These are phyloP conservation scores for Volucella bombylans DNA, from an alignment of 2,888 invertebrate genomes.

Conservation along the genomic window DNA sequence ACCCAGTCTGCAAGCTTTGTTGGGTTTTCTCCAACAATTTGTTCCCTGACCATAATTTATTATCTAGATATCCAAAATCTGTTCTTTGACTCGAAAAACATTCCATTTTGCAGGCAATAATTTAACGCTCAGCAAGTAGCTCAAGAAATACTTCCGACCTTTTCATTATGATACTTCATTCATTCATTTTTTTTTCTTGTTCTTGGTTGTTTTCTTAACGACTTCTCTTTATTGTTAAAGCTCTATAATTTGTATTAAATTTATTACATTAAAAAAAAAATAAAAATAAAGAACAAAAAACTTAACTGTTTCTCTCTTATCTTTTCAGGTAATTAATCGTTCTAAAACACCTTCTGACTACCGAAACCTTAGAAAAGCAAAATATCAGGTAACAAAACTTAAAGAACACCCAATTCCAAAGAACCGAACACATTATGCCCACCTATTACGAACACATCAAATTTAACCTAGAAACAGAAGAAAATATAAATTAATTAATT, in stretches of 20 bases:
- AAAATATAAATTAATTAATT: constrained; percentile 59
- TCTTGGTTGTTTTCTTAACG: constrained; percentile 24
- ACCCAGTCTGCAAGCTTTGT: no score
- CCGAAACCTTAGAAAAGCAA: constrained; percentile 16
- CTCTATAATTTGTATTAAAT: constrained; percentile 55
- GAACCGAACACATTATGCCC: constrained; percentile 8
- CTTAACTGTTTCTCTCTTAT: constrained; percentile 47
- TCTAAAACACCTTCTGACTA: constrained; percentile 44
- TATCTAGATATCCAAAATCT: no score
- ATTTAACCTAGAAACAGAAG: constrained; percentile 44
- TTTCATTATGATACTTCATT: constrained; percentile 7
- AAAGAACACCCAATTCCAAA: background rate
- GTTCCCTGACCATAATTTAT: no score
- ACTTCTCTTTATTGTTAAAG: constrained; percentile 10
- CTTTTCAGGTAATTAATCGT: constrained; percentile 70
- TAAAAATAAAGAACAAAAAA: background rate
- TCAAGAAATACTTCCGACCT: constrained; percentile 37
- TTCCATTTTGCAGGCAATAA: constrained; percentile 4
- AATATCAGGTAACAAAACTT: constrained; percentile 48
- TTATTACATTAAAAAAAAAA: constrained; percentile 30
- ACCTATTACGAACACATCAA: constrained; percentile 29
- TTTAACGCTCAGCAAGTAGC: constrained; percentile 4
- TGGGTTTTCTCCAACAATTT: no score
- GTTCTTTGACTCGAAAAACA: background rate
- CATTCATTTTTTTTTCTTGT: background rate